phyloP scores from a whole-genome alignment of 2,888 invertebrate genomes.

The Ellobium chinense region DNA sequence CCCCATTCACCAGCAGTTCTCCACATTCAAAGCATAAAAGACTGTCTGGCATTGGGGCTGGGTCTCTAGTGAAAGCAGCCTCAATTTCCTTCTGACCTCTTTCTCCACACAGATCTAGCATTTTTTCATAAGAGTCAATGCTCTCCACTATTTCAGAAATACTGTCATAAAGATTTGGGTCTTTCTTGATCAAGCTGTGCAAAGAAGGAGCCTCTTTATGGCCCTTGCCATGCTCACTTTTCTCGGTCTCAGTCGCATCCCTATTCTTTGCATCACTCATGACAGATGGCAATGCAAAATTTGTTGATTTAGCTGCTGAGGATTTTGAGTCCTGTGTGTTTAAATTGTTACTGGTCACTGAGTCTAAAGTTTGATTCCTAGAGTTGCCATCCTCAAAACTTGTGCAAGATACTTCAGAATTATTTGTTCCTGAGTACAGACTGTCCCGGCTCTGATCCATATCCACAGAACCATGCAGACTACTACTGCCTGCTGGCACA shows the following conservation, averaged over 20 bases:
- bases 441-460: neutral
- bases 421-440: neutral
- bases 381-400: neutral
- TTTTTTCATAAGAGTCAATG: constrained; percentile 44
- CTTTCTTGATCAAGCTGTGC: constrained; percentile 36
- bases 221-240: neutral
- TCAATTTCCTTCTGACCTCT: constrained; percentile 35
- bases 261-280: neutral
- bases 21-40: constrained; percentile 44
- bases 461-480: neutral
- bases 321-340: neutral
- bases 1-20: constrained; percentile 39
- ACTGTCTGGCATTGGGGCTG: constrained; percentile 27
- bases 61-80: constrained; percentile 28
- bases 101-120: constrained; percentile 44
- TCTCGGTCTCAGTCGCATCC: neutral
- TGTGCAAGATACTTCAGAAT: neutral
- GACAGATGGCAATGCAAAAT: neutral
- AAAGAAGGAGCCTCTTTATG: constrained; percentile 28
- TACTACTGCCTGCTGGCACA: neutral
- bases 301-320: neutral
- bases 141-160: constrained; percentile 44
- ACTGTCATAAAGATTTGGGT: constrained; percentile 30
- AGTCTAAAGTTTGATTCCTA: neutral
- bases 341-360: neutral